Evolutionary conservation across 2,888 invertebrate species (phyloP).

Genomic region (Melieria crassipennis): DNA sequence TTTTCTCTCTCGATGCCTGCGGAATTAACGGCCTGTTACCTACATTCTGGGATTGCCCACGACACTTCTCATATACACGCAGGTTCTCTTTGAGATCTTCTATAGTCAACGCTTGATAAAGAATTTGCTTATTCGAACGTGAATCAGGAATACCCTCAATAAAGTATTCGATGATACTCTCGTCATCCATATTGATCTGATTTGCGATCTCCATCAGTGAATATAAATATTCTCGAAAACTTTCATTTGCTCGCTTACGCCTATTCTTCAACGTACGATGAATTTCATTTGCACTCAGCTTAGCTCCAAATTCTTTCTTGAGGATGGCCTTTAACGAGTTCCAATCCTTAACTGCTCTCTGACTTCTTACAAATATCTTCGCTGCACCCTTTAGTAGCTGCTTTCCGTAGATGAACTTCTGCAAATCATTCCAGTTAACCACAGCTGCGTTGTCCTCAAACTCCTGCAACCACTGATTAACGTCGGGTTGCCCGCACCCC

Average conservation of each 20-base stretch:
- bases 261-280: conserved; percentile 30
- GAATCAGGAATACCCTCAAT: conserved; percentile 35
- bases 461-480: conserved; percentile 35
- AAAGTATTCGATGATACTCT: conserved; percentile 39
- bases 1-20: background rate
- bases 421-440: conserved; percentile 34
- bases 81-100: conserved; percentile 34
- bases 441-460: conserved; percentile 34
- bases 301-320: conserved; percentile 21
- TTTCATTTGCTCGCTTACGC: conserved; percentile 28
- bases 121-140: conserved; percentile 27
- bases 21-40: background rate
- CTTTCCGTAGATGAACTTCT: conserved; percentile 37
- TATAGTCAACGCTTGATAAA: conserved; percentile 32
- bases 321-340: conserved; percentile 14
- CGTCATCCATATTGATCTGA: conserved; percentile 27
- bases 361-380: conserved; percentile 33
- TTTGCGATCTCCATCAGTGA: conserved; percentile 33
- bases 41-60: conserved; percentile 1
- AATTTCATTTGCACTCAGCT: conserved; percentile 22
- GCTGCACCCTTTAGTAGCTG: conserved; percentile 37
- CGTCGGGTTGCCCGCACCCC: conserved; percentile 29
- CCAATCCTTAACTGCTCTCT: conserved; percentile 22
- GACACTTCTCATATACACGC: conserved; percentile 34
- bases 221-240: conserved; percentile 35